phyloP scores from a whole-genome alignment of 2,113 vertebrate species.

The Microtus montanus region DNA sequence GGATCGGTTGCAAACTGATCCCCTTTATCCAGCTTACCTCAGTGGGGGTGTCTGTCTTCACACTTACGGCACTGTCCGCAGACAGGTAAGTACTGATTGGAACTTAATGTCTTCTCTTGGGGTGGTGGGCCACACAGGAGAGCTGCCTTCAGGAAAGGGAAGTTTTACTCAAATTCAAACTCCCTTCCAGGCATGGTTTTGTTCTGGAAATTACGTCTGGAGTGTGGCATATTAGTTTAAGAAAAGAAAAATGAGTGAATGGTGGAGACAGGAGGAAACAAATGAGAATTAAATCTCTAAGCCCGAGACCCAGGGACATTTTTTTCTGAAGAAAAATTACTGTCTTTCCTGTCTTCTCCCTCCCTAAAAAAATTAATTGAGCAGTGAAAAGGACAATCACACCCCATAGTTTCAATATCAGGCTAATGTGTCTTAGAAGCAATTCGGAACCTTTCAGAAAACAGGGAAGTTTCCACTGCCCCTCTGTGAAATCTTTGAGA shows the following conservation, averaged over 20 bases:
- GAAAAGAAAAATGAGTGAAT: conserved; percentile 41
- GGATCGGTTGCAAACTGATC: conserved; percentile 96
- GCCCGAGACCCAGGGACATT: neutral
- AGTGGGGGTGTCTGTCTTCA: conserved; percentile 98
- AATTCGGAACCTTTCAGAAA: conserved; percentile 28
- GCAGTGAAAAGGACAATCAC: neutral
- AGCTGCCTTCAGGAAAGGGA: neutral
- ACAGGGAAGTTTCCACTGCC: neutral
- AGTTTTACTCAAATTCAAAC: conserved; percentile 28
- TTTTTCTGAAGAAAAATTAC: conserved; percentile 2
- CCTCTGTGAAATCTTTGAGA: conserved; percentile 49
- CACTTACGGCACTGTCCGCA: conserved; percentile 96
- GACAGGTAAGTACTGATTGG: conserved; percentile 91
- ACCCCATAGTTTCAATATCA: conserved; percentile 25
- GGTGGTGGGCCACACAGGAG: neutral
- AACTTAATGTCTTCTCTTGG: neutral
- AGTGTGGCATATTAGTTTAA: conserved; percentile 29
- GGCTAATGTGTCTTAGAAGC: conserved; percentile 36
- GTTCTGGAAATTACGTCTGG: conserved; percentile 19
- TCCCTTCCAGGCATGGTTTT: conserved; percentile 16
- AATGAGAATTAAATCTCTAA: neutral
- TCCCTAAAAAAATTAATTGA: conserved; percentile 57
- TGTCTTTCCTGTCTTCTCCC: conserved; percentile 4
- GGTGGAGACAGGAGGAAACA: neutral
- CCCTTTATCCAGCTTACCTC: conserved; percentile 98